phyloP scores from a whole-genome alignment of 2,888 invertebrate genomes.

The Melanargia galathea region DNA sequence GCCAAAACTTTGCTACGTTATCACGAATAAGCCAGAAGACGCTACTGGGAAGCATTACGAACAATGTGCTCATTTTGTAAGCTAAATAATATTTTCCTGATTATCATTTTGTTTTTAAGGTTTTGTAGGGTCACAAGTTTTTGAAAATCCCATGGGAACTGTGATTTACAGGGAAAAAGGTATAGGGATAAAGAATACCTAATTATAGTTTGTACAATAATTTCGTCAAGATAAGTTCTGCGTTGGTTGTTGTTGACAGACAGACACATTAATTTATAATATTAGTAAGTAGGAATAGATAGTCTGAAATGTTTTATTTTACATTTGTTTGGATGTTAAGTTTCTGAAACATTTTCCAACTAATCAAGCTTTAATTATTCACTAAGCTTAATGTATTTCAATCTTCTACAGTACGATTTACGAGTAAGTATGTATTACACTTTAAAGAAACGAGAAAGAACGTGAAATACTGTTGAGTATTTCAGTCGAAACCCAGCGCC shows the following conservation, averaged over 20 bases:
- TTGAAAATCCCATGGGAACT: too few species aligned
- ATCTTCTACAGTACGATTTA: background rate
- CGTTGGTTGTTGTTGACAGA: too few species aligned
- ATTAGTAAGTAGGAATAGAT: background rate
- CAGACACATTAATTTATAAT: background rate
- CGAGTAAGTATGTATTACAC: background rate
- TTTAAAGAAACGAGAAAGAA: constrained; percentile 19
- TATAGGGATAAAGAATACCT: too few species aligned
- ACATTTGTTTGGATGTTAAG: too few species aligned
- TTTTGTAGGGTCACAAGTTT: too few species aligned
- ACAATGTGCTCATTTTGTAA: background rate
- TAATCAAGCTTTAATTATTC: constrained; percentile 1
- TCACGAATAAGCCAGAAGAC: background rate
- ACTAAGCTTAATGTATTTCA: constrained; percentile 3
- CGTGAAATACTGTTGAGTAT: constrained; percentile 31
- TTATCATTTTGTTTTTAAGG: background rate
- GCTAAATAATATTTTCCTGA: background rate
- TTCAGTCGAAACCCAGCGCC: constrained; percentile 23
- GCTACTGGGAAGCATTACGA: background rate
- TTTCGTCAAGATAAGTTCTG: too few species aligned
- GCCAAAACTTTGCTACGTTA: background rate
- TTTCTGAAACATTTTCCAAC: background rate
- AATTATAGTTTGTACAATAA: too few species aligned
- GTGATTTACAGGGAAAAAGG: too few species aligned
- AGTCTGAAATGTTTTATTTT: too few species aligned